Evolutionary conservation across 2,113 vertebrate species (phyloP), one percentile per base, ranked within the genome.

Genomic region (Pyxicephalus adspersus): DNA sequence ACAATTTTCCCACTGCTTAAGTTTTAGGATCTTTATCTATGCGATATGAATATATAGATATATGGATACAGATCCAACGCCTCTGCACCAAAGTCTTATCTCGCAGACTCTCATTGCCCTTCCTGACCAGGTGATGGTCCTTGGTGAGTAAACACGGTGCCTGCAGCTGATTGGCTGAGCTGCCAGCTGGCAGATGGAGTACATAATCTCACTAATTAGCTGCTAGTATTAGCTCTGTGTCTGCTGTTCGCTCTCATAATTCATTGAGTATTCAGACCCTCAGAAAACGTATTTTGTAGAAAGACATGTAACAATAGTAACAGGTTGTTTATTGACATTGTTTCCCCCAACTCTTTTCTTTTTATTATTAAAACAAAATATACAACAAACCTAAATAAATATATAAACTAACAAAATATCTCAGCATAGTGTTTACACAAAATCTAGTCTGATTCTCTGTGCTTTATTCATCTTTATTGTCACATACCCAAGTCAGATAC

Each of bases 201-300:
- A 15, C 60, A 79, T 79, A 79, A 79, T 79, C 77, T 60, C 54
- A 13, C 54, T 68, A 79, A 79, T 79, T 79, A 79, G 64, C 31
- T 68, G 52, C 3, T 70, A 45, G 52, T 54, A 60, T 79, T 79
- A 68, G 64, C 64, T 79, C 20, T 22, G 22, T 38, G 51, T 58
- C 76, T 22, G 28, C 61, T 34, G 51, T 77, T 28, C 50, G 5
- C 45, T 77, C 26, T 34, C 64, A 54, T 26, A 65, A 52, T 54
- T 19, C 61, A 26, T 26, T 18, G n/a, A 64, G 68, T 54, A n/a
- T 71, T 71, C 70, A 71, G 50, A 51, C 67, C 26, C 25, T 20
- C 50, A 72, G 51, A 20, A 16, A 17, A n/a, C 23, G 20, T 25
- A 25, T 70, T 23, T 26, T 52, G 51, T 54, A 26, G 23, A 23